Conservation (phyloP, 1,140 invertebrate genomes). For the Nasonia longicornis region DNA sequence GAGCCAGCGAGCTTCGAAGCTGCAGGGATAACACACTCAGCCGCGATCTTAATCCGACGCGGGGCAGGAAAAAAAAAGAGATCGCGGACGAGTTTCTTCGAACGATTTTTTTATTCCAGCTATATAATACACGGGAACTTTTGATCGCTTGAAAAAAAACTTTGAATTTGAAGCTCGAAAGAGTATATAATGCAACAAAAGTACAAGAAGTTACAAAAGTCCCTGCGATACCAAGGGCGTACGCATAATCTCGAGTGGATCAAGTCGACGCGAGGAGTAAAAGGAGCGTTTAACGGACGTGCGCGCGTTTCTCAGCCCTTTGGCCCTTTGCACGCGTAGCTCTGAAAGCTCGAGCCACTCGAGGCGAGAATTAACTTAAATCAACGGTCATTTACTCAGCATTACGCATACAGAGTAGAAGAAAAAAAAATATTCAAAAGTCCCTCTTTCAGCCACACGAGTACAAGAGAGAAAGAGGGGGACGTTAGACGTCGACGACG, state of each 20-base stretch:
- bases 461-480: background rate
- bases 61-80: constrained; percentile 6
- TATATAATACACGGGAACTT: background rate
- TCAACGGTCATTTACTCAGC: constrained; percentile 23
- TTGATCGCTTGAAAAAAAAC: constrained; percentile 1
- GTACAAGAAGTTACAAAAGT: background rate
- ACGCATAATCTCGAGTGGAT: background rate
- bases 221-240: background rate
- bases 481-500: no score
- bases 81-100: background rate
- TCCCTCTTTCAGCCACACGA: background rate
- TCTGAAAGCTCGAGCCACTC: background rate
- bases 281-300: constrained; percentile 21
- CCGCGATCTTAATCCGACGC: constrained; percentile 39
- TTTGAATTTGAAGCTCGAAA: background rate
- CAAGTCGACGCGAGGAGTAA: background rate
- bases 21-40: background rate
- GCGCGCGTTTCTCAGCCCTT: constrained; percentile 3
- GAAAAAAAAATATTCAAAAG: constrained; percentile 7
- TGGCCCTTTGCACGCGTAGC: background rate
- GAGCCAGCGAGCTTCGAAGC: background rate
- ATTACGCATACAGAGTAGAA: background rate
- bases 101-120: background rate
- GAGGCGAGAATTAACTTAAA: constrained; percentile 7
- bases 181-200: background rate